Percentiles rank a stretch among this genome's conserved stretches.
These are phyloP conservation scores for Anneissia japonica DNA, from an alignment of 35 echinoderm and acorn worm genomes.

Conservation along the genomic window DNA sequence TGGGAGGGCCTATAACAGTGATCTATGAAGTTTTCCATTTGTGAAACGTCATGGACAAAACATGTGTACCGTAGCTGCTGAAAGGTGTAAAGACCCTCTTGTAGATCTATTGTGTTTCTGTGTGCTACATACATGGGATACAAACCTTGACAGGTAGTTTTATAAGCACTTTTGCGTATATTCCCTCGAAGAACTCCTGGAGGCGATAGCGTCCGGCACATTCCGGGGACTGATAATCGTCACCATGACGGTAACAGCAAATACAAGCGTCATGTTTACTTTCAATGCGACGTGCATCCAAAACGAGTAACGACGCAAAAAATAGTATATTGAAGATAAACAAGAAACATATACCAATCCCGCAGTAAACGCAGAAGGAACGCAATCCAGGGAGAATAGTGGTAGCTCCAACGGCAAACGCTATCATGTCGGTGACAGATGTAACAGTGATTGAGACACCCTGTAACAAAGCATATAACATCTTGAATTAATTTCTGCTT, in stretches of 20 bases:
- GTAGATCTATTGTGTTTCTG: too few relatives aligned
- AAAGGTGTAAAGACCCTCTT: too few relatives aligned
- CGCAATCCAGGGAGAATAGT: slow-evolving; percentile 19
- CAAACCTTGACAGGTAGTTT: slow-evolving; percentile 28
- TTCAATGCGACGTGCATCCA: slow-evolving; percentile 2
- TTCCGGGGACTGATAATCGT: background rate
- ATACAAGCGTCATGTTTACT: slow-evolving; percentile 11
- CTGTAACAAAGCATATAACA: background rate
- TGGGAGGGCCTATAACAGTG: too few relatives aligned
- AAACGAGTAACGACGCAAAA: background rate
- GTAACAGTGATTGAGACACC: slow-evolving; percentile 39
- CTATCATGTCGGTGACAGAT: slow-evolving; percentile 15
- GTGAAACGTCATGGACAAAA: too few relatives aligned
- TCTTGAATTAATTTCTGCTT: background rate
- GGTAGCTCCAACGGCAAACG: slow-evolving; percentile 11
- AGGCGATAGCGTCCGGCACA: background rate
- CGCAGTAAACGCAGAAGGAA: slow-evolving; percentile 30
- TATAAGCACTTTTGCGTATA: background rate
- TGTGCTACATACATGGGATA: too few relatives aligned
- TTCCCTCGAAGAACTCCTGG: background rate
- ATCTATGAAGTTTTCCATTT: too few relatives aligned
- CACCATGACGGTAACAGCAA: slow-evolving; percentile 16
- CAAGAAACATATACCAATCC: slow-evolving; percentile 10
- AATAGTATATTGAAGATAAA: slow-evolving; percentile 25
- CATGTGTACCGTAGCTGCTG: too few relatives aligned